A percentile compares a stretch with the other conserved stretches of the same genome.
phyloP scores from a whole-genome alignment of 2,888 invertebrate genomes.

The Hololepta plana region DNA sequence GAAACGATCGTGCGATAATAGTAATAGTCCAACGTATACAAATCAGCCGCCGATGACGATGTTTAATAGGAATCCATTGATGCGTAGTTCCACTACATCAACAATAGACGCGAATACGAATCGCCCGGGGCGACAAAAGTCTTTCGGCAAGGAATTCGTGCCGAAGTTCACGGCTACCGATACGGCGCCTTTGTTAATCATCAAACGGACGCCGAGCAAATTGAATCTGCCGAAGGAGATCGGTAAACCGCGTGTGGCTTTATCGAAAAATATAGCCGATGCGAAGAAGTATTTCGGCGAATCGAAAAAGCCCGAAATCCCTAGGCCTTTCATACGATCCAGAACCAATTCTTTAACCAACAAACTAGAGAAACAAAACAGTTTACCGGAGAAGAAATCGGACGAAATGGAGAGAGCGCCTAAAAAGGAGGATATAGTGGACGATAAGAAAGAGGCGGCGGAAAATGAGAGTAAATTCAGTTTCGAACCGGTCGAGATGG shows the following conservation, averaged over 20 bases:
- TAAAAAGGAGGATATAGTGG: conserved; percentile 3
- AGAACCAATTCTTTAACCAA: conserved; percentile 2
- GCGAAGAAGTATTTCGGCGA: conserved; percentile 27
- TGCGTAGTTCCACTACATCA: too few relatives aligned
- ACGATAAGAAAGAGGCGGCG: conserved; percentile 5
- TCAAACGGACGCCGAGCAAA: conserved; percentile 27
- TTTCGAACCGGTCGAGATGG: conserved; percentile 26
- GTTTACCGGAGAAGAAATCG: conserved; percentile 16
- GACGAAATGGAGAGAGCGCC: conserved; percentile 4
- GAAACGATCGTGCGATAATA: too few relatives aligned
- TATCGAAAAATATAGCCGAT: conserved; percentile 18
- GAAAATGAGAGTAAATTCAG: conserved; percentile 17
- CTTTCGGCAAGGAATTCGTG: conserved; percentile 22
- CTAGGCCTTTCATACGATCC: conserved; percentile 10
- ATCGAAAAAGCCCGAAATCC: conserved; percentile 10
- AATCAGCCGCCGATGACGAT: too few relatives aligned
- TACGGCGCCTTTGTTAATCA: conserved; percentile 23
- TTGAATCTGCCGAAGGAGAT: conserved; percentile 23
- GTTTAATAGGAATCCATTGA: too few relatives aligned
- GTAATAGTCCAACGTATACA: too few relatives aligned
- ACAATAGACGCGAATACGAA: too few relatives aligned
- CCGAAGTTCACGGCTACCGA: conserved; percentile 17
- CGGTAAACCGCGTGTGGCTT: conserved; percentile 24
- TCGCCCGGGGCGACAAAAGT: too few relatives aligned
- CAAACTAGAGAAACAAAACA: conserved; percentile 12